These are phyloP conservation scores for Notospermus geniculatus DNA, from an alignment of 1,140 invertebrate genomes.

Conservation along the genomic window DNA sequence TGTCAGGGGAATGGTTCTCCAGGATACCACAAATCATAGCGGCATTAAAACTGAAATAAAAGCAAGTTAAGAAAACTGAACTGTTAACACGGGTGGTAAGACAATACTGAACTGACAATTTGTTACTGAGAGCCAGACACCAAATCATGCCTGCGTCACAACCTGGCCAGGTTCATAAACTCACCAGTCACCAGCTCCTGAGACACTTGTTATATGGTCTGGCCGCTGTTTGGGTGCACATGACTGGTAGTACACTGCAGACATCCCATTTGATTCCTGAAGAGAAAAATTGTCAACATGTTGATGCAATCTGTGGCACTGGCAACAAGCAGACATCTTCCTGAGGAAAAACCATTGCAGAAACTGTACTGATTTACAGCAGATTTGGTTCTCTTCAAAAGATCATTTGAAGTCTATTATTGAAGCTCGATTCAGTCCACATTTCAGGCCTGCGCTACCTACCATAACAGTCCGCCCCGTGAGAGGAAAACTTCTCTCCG, in stretches of 20 bases:
- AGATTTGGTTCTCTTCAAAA: neutral
- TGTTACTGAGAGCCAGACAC: neutral
- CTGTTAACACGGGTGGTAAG: neutral
- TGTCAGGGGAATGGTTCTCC: slow-evolving; percentile 47
- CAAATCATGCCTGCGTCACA: neutral
- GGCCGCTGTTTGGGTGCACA: neutral
- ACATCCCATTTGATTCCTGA: neutral
- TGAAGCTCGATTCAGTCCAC: too few species aligned
- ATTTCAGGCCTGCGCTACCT: too few species aligned
- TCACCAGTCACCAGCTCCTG: slow-evolving; percentile 60
- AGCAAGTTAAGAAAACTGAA: slow-evolving; percentile 6
- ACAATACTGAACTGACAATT: too few species aligned
- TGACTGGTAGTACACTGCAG: neutral
- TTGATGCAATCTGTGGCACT: neutral
- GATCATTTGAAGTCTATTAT: too few species aligned
- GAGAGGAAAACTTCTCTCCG: neutral
- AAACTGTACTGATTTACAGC: neutral
- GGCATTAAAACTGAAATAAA: slow-evolving; percentile 56
- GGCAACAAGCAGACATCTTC: neutral
- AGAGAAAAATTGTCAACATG: too few species aligned
- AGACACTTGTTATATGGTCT: slow-evolving; percentile 58
- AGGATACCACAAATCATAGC: slow-evolving; percentile 60
- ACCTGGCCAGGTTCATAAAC: slow-evolving; percentile 11
- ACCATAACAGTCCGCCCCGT: neutral
- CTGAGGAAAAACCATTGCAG: neutral